Percentiles rank a stretch among this genome's conserved stretches.
phyloP scores from a whole-genome alignment of 2,888 invertebrate species.

The Aspidiotus destructor region DNA sequence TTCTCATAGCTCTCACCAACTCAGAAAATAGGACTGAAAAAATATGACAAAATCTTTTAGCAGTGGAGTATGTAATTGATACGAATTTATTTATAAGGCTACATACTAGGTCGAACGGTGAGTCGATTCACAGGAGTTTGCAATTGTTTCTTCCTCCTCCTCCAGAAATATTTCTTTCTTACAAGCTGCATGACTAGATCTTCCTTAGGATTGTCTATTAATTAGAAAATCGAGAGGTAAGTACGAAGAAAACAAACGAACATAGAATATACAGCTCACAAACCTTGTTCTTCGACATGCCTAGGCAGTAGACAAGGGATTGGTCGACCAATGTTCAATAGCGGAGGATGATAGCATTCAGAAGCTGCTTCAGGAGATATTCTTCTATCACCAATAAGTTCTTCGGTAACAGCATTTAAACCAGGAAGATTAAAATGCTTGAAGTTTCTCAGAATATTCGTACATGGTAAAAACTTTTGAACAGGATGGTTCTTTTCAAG shows the following conservation, averaged over 20 bases:
- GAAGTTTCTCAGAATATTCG: background rate
- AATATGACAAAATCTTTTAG: too few relatives aligned
- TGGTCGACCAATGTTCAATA: background rate
- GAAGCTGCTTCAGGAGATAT: background rate
- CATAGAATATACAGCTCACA: too few relatives aligned
- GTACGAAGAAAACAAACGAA: background rate
- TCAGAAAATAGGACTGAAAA: too few relatives aligned
- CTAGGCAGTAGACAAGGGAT: constrained; percentile 5
- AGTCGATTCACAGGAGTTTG: too few relatives aligned
- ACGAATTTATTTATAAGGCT: too few relatives aligned
- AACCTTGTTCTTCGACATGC: background rate
- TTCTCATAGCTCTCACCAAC: too few relatives aligned
- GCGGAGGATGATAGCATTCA: constrained; percentile 2
- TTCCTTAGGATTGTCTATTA: background rate
- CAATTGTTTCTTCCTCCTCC: background rate
- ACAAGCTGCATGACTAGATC: constrained; percentile 20
- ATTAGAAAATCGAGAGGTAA: background rate
- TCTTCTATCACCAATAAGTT: too few relatives aligned
- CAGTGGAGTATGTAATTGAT: too few relatives aligned
- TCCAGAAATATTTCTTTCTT: constrained; percentile 8
- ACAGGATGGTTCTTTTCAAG: constrained; percentile 2
- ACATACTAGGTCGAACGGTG: too few relatives aligned
- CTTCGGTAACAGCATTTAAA: background rate
- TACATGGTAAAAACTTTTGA: background rate
- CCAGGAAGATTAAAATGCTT: constrained; percentile 17